Base-by-base conservation (phyloP, 1,140 invertebrate species). In the Aricia agestis region DNA sequence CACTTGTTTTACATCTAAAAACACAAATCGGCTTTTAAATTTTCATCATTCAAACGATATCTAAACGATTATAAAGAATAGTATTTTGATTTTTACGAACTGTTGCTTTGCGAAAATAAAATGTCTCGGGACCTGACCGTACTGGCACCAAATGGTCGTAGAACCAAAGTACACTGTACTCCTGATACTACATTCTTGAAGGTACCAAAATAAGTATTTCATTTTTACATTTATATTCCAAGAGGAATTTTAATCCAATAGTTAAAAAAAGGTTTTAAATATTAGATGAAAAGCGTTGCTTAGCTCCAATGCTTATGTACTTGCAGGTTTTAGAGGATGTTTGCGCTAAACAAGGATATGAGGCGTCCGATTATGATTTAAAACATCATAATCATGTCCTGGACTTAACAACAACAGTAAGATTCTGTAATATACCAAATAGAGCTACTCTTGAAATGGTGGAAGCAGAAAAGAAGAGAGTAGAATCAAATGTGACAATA, bases 401-500 rank as follows among this genome's bases (percentile, higher is more conserved):
- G 9, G 96, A 97, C 82, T 88, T 95, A 59, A 95, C 94, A 69
- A 92, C 94, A 63, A 95, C 94, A 67, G 92, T 97, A 63, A 93
- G 95, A 45, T 97, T 96, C 90, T 94, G 95, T 68, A 96, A 95
- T 41, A 87, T 97, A 63, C 94, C 96, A 13, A 97, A 97, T 83
- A 97, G 97, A 92, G 96, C 95, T 67, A 94, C 94, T 61, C 83
- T 98, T 32, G 97, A 98, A 92, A 94, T 97, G 92, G 91, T 94
- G 57, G 93, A 94, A 78, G 92, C 94, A 68, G 89, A 92, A 17
- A 95, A 93, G 74, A 88, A 89, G 72, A 92, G 95, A 72, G 79
- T 87, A 17, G 93, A 95, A 74, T 78, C 75, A 85, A 93, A 76
- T 93, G 94, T 97, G 2, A 93, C 93, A 11, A 93, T 97, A 69